Evolutionary conservation across 2,888 invertebrate species (phyloP).

Genomic region (Plebejus argus): DNA sequence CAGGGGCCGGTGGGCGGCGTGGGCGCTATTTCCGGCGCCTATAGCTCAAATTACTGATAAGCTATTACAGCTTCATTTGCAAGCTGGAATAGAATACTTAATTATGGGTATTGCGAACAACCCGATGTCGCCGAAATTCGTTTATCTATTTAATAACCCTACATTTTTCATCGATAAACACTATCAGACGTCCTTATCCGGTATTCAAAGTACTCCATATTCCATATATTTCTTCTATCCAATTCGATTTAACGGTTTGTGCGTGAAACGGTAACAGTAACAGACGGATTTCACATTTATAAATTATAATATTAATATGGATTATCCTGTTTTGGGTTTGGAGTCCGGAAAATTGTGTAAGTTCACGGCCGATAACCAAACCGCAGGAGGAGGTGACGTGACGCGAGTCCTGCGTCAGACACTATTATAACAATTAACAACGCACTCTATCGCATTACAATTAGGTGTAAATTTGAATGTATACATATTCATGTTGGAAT

Average conservation of each 20-base stretch:
- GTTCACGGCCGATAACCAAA: neutral
- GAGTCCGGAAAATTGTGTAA: neutral
- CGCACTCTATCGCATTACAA: conserved; percentile 7
- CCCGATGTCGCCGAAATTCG: too few relatives aligned
- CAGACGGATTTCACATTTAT: too few relatives aligned
- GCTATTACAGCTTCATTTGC: neutral
- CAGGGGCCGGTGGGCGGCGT: neutral
- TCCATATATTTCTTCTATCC: too few relatives aligned
- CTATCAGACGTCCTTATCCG: too few relatives aligned
- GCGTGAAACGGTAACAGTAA: too few relatives aligned
- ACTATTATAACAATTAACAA: neutral
- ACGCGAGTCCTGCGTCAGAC: conserved; percentile 17
- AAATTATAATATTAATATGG: too few relatives aligned
- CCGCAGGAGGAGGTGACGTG: neutral
- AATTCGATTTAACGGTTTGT: too few relatives aligned
- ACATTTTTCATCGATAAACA: too few relatives aligned
- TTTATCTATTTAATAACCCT: too few relatives aligned
- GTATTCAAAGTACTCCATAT: too few relatives aligned
- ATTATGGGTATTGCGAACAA: neutral
- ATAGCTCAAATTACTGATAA: neutral
- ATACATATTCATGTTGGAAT: neutral
- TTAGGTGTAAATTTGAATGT: conserved; percentile 6
- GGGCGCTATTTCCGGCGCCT: conserved; percentile 12
- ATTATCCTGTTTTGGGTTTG: neutral
- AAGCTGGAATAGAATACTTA: neutral